Evolutionary conservation across 2,797 vertebrate species (phyloP).

Genomic region (Natrix natrix): DNA sequence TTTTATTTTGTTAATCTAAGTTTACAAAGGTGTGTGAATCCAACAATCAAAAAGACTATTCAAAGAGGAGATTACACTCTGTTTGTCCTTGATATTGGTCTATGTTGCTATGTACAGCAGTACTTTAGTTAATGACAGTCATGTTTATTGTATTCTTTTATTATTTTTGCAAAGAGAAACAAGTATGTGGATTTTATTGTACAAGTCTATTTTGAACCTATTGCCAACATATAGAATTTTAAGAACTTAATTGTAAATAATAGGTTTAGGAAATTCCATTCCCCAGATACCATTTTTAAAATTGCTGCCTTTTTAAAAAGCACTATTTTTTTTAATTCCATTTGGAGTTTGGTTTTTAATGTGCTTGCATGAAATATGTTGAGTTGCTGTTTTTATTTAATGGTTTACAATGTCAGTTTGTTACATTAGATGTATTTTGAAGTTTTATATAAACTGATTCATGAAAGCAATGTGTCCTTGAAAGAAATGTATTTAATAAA

Average conservation of each 20-base stretch:
- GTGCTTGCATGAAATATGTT: background rate
- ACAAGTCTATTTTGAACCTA: background rate
- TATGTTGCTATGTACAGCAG: background rate
- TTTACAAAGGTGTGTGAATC: background rate
- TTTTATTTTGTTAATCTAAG: background rate
- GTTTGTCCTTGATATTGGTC: background rate
- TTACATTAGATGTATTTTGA: background rate
- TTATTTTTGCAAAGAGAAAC: background rate
- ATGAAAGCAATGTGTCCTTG: background rate
- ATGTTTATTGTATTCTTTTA: background rate
- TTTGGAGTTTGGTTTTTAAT: background rate
- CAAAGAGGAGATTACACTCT: accelerated
- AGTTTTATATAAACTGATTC: background rate
- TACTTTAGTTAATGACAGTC: background rate
- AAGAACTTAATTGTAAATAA: background rate
- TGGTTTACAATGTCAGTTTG: background rate
- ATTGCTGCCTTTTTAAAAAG: background rate
- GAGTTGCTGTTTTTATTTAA: background rate
- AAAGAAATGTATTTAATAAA: background rate
- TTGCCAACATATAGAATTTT: background rate
- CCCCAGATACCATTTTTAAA: background rate
- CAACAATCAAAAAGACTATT: background rate
- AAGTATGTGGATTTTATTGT: background rate
- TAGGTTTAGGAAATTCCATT: background rate
- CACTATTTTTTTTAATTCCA: background rate